Base-by-base conservation (phyloP, 2,888 invertebrate species). In the Trichogramma evanescens region DNA sequence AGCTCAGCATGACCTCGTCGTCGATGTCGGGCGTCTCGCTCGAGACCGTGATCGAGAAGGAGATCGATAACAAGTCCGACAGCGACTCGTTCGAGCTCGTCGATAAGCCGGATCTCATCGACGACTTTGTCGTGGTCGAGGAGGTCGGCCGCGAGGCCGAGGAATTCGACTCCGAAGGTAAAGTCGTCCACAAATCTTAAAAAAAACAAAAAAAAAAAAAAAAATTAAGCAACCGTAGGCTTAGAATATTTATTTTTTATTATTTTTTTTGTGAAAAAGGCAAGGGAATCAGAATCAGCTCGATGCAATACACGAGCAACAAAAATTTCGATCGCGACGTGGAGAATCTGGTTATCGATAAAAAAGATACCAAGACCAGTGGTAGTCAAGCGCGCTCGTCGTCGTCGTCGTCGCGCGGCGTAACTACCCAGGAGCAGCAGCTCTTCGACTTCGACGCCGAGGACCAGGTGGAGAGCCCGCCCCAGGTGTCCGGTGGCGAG, bases 11-110 rank as follows among this genome's bases (percentile, higher is more conserved):
- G 71, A 76, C 76, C 0, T 71, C 74, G 0, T 78, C 77, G 1
- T 77, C 78, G 4, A 69, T 76, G 26, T 78, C 78, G 3, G 76
- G 70, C 0, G 68, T 75, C 41, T 77, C 77, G 0, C 65, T 74
- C 7, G 77, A 77, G 53, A 78, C 78, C 0, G 74, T 78, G 0
- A 65, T 78, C 0, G 77, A 73, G 38, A 75, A 72, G 52, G 76
- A 75, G 4, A 71, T 66, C 13, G 57, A 66, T 4, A 75, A 75
- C 41, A 68, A 75, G 43, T 91, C 91, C 0, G 87, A 84, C 7
- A 89, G 88, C 70, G 92, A 92, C 74, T 92, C 92, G 39, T 93
- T 93, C 75, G 93, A 93, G 82, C 84, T 93, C 82, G 81, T 93
- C 1, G 92, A 93, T 69, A 91, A 91, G 72, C 91, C 92, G 1